Conservation (phyloP, 2,888 invertebrate species). For the Phyllotreta striolata region DNA sequence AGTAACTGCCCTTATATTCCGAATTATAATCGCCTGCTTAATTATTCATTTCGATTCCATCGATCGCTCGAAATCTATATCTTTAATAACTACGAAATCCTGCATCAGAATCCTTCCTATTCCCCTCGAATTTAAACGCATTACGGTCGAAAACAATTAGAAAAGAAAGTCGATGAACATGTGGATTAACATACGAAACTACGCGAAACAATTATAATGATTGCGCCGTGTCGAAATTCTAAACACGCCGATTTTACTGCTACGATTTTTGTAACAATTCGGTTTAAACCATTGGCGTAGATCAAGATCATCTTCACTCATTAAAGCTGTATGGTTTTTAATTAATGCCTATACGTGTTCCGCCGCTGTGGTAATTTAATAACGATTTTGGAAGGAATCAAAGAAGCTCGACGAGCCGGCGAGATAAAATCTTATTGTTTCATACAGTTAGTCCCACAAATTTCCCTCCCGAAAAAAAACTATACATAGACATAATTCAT, state of each 20-base stretch:
- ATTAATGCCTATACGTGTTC: not conserved
- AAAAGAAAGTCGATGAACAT: conserved; percentile 27
- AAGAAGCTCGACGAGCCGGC: conserved; percentile 29
- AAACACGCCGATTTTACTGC: conserved; percentile 33
- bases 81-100: no score
- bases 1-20: no score
- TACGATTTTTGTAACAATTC: conserved; percentile 33
- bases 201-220: conserved; percentile 35
- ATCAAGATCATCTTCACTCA: not conserved
- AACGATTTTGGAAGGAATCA: conserved; percentile 30
- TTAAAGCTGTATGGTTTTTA: not conserved
- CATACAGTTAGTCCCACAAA: conserved; percentile 36
- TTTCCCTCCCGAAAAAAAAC: conserved; percentile 46
- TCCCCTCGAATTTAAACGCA: conserved; percentile 23
- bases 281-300: not conserved
- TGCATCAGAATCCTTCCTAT: conserved; percentile 12
- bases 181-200: conserved; percentile 13
- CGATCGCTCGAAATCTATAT: no score
- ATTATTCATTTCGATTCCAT: no score
- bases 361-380: conserved; percentile 32
- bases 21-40: no score
- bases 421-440: conserved; percentile 37
- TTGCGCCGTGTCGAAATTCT: conserved; percentile 31
- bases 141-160: conserved; percentile 25
- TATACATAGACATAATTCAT: conserved; percentile 42